phyloP scores from a whole-genome alignment of 2,113 vertebrate genomes.

The Bettongia penicillata region DNA sequence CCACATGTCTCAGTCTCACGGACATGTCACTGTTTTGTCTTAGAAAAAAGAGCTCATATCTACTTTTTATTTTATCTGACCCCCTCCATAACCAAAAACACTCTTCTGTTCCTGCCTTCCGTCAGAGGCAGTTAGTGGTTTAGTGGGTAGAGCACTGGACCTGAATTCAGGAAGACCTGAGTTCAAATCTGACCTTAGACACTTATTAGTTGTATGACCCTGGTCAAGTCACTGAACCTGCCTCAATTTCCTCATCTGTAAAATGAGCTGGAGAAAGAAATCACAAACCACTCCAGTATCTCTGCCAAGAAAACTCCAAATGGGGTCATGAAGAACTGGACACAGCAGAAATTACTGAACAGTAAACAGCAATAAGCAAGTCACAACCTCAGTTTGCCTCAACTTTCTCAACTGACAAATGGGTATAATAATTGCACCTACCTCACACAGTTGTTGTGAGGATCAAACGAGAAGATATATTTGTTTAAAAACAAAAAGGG shows the following conservation, averaged over 20 bases:
- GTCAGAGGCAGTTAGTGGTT: not conserved
- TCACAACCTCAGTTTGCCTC: not conserved
- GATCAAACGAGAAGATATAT: not conserved
- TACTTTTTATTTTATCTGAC: not conserved
- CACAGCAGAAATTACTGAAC: too few relatives aligned
- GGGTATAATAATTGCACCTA: not conserved
- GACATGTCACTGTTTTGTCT: not conserved
- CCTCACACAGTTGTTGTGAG: not conserved
- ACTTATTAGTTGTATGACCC: not conserved
- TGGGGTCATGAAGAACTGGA: too few relatives aligned
- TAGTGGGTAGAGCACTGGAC: not conserved
- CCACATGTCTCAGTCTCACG: not conserved
- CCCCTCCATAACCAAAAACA: not conserved
- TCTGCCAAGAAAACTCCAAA: not conserved
- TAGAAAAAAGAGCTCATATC: not conserved
- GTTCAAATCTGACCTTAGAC: not conserved
- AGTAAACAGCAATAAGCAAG: not conserved
- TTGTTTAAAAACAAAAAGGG: not conserved
- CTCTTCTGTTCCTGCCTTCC: not conserved
- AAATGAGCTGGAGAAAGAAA: not conserved
- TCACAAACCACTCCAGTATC: not conserved
- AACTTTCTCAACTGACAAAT: not conserved
- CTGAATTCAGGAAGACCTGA: not conserved
- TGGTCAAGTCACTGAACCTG: not conserved
- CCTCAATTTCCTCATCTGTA: not conserved